These are phyloP conservation scores for Lacerta bilineata DNA, from an alignment of 2,797 vertebrate species.

Conservation along the genomic window DNA sequence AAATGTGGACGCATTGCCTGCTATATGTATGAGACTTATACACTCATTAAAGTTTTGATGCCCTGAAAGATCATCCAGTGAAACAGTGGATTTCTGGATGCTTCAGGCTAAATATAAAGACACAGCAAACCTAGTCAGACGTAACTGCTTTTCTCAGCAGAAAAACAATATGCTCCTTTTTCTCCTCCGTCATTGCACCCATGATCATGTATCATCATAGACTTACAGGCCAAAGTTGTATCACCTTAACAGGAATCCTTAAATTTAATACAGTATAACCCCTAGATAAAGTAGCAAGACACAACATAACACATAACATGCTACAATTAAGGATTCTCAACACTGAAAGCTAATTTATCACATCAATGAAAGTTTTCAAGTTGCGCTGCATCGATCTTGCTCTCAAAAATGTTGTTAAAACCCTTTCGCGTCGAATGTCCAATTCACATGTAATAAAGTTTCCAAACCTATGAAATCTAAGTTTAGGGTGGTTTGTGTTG, in stretches of 20 bases:
- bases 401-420: background rate
- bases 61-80: background rate
- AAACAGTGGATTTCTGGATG: background rate
- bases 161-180: background rate
- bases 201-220: background rate
- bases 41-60: background rate
- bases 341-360: background rate
- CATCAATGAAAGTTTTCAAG: background rate
- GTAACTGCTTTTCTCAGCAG: background rate
- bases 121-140: background rate
- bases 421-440: background rate
- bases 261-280: background rate
- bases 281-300: background rate
- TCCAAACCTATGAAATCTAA: background rate
- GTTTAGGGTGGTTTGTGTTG: constrained; percentile 3
- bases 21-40: background rate
- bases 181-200: background rate
- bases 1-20: background rate
- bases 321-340: background rate
- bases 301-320: background rate
- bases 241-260: background rate
- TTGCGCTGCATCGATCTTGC: background rate
- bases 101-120: background rate
- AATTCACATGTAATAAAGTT: constrained; percentile 1
- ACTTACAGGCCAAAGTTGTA: background rate